A percentile compares a stretch with the other conserved stretches of the same genome.
Conservation (phyloP, 2,113 vertebrate species). For the human (Homo sapiens) region DNA sequence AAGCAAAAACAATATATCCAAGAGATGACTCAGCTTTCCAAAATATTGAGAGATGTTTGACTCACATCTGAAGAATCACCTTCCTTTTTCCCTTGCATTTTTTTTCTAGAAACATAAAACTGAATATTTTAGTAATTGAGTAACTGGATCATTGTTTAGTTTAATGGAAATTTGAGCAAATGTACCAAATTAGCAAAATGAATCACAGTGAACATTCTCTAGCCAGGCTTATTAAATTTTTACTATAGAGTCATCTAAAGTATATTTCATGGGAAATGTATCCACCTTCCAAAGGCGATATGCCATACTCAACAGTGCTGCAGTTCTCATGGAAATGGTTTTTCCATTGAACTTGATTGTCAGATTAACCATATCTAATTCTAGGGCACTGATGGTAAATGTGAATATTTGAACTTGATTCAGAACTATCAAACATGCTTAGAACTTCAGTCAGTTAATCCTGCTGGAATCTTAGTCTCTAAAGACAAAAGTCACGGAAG, state of each 20-base stretch:
- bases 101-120: slow-evolving; percentile 57
- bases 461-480: slow-evolving; percentile 62
- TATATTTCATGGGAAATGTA: slow-evolving; percentile 46
- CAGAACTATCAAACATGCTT: slow-evolving; percentile 54
- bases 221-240: slow-evolving; percentile 43
- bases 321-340: slow-evolving; percentile 40
- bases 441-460: slow-evolving; percentile 68
- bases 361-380: slow-evolving; percentile 50
- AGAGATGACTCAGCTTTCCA: slow-evolving; percentile 64
- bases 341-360: background rate
- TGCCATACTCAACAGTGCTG: background rate
- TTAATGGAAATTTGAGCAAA: slow-evolving; percentile 72
- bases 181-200: slow-evolving; percentile 69
- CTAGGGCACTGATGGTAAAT: slow-evolving; percentile 39
- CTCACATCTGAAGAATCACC: slow-evolving; percentile 65
- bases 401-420: slow-evolving; percentile 60
- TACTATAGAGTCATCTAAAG: slow-evolving; percentile 8
- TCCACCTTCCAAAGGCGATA: slow-evolving; percentile 40
- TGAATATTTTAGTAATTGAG: slow-evolving; percentile 63
- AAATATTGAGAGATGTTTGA: slow-evolving; percentile 68
- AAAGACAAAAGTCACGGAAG: slow-evolving; percentile 49
- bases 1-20: slow-evolving; percentile 51
- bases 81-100: slow-evolving; percentile 37
- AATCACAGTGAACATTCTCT: slow-evolving; percentile 60
- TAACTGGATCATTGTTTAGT: slow-evolving; percentile 62